Percentiles rank a stretch among this genome's conserved stretches.
Evolutionary conservation across 2,797 vertebrate genomes (phyloP).

Genomic region (Karalla daura): DNA sequence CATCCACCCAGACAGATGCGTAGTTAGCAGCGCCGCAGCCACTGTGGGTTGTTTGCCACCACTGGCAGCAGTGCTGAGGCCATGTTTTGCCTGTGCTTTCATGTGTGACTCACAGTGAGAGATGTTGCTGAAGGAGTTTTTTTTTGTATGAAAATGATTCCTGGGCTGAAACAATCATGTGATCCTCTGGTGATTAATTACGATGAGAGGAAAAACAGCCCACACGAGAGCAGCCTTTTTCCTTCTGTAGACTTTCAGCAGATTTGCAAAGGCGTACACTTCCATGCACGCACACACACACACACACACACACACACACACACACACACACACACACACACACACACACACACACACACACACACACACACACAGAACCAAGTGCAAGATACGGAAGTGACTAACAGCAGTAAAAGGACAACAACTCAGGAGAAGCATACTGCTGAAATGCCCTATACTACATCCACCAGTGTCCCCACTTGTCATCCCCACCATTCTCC

Average conservation of each 20-base stretch:
- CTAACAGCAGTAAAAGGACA: conserved; percentile 37
- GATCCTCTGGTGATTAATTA: conserved; percentile 74
- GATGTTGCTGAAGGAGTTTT: conserved; percentile 40
- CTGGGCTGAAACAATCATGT: conserved; percentile 43
- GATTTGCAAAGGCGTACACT: conserved; percentile 12
- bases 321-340: too few relatives aligned
- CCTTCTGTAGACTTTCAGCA: conserved; percentile 29
- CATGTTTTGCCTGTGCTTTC: conserved; percentile 53
- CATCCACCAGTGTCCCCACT: conserved; percentile 29
- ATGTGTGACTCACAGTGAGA: conserved; percentile 53
- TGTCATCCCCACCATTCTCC: conserved; percentile 42
- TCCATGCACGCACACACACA: conserved; percentile 19
- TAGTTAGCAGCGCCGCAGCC: conserved; percentile 47
- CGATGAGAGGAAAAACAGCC: conserved; percentile 46
- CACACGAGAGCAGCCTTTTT: conserved; percentile 32
- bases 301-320: too few relatives aligned
- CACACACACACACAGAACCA: too few relatives aligned
- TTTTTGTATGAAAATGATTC: conserved; percentile 38
- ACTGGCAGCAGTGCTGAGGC: conserved; percentile 49
- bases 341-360: too few relatives aligned
- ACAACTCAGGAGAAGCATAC: conserved; percentile 29
- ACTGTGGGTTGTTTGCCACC: conserved; percentile 46
- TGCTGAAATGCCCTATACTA: conserved; percentile 12
- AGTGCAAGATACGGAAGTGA: conserved; percentile 39
- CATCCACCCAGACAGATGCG: conserved; percentile 55